Percentiles rank a stretch among this genome's conserved stretches.
Evolutionary conservation across 2,797 vertebrate genomes (phyloP).

Genomic region (Potorous gilbertii): DNA sequence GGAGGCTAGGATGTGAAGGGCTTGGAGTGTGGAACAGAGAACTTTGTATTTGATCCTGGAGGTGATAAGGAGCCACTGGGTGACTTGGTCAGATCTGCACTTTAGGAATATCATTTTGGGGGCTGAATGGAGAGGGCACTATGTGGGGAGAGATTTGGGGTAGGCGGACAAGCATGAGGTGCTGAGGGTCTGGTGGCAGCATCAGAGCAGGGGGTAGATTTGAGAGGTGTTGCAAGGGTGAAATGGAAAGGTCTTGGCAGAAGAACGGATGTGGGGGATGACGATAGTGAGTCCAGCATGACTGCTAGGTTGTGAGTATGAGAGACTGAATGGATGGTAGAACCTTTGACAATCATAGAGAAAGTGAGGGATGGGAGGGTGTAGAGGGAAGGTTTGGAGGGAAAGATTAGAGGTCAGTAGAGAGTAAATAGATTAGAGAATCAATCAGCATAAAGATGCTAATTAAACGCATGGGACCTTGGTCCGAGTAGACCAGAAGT

Average conservation of each 20-base stretch:
- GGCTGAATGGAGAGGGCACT: not conserved
- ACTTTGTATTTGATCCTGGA: not conserved
- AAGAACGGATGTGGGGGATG: not conserved
- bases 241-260: not conserved
- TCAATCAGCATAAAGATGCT: not conserved
- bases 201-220: not conserved
- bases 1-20: not conserved
- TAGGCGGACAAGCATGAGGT: too few species aligned
- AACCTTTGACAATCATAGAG: not conserved
- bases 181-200: not conserved
- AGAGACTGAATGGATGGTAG: not conserved
- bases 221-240: not conserved
- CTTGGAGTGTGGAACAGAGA: not conserved
- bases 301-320: not conserved
- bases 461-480: not conserved
- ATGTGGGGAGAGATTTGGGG: not conserved
- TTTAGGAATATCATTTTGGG: not conserved
- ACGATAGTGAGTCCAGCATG: not conserved
- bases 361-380: too few species aligned
- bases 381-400: not conserved
- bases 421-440: conserved; percentile 4
- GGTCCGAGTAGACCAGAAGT: not conserved
- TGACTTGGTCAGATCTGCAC: too few species aligned
- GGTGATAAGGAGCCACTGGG: too few species aligned
- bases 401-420: conserved; percentile 34